These are phyloP conservation scores for Centropyge bicolor DNA, from an alignment of 2,797 vertebrate species.

Conservation along the genomic window DNA sequence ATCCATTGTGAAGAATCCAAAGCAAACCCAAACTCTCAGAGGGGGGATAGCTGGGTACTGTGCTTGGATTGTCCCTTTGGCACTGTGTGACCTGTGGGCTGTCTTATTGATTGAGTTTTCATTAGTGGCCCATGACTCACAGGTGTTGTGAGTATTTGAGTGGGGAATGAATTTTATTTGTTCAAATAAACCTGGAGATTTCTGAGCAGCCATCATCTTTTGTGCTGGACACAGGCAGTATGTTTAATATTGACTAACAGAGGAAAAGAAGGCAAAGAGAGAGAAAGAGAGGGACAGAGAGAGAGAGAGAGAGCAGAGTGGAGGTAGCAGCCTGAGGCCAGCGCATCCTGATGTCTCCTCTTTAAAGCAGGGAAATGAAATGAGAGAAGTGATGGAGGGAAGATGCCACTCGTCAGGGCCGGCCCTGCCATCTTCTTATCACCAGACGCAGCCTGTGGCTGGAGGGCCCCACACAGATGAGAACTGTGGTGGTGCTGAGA, in stretches of 20 bases:
- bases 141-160: constrained; percentile 42
- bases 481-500: constrained; percentile 62
- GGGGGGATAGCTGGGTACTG: background rate
- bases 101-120: constrained; percentile 67
- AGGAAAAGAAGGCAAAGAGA: background rate
- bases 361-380: constrained; percentile 79
- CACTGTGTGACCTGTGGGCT: constrained; percentile 48
- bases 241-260: constrained; percentile 53
- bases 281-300: background rate
- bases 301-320: constrained; percentile 44
- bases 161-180: constrained; percentile 49
- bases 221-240: constrained; percentile 27
- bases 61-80: constrained; percentile 26
- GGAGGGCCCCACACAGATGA: constrained; percentile 67
- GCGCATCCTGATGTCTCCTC: constrained; percentile 72
- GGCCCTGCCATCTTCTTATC: constrained; percentile 77
- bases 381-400: constrained; percentile 71
- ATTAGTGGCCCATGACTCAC: constrained; percentile 58
- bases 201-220: constrained; percentile 41
- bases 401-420: constrained; percentile 71
- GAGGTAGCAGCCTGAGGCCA: constrained; percentile 72
- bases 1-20: constrained; percentile 22
- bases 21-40: constrained; percentile 11
- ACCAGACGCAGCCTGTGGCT: constrained; percentile 77
- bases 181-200: constrained; percentile 53